These are phyloP conservation scores for Scelioninae gen. 1 DNA, from an alignment of 2,888 invertebrate species.

Conservation along the genomic window DNA sequence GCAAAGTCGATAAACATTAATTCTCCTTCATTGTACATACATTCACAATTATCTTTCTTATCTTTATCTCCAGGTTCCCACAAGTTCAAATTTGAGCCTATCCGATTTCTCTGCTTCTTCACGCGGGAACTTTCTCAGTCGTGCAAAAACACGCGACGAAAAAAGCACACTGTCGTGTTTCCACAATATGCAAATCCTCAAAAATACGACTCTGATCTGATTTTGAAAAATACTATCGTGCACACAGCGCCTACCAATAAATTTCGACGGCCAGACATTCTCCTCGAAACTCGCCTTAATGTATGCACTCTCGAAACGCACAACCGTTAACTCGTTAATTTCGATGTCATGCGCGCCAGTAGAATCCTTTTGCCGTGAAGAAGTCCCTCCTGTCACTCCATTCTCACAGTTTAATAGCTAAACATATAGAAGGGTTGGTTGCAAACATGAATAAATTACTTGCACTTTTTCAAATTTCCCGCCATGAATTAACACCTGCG, in stretches of 20 bases:
- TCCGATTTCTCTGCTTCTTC: slow-evolving; percentile 23
- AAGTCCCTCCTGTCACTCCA: slow-evolving; percentile 23
- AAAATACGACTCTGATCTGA: slow-evolving; percentile 33
- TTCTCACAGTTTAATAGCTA: slow-evolving; percentile 29
- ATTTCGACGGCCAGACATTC: slow-evolving; percentile 37
- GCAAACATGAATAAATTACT: slow-evolving; percentile 12
- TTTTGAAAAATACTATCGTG: slow-evolving; percentile 53
- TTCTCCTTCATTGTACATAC: slow-evolving; percentile 42
- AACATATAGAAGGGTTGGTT: slow-evolving; percentile 18
- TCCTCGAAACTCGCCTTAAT: slow-evolving; percentile 27
- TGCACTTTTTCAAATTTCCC: slow-evolving; percentile 14
- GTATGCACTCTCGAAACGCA: slow-evolving; percentile 55
- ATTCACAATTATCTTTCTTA: slow-evolving; percentile 30
- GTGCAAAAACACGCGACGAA: not conserved
- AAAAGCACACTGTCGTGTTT: slow-evolving; percentile 3
- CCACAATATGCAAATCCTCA: slow-evolving; percentile 14
- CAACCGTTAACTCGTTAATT: slow-evolving; percentile 68
- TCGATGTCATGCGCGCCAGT: slow-evolving; percentile 37
- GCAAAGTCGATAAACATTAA: slow-evolving; percentile 21
- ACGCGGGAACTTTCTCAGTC: slow-evolving; percentile 11
- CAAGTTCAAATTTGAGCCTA: slow-evolving; percentile 35
- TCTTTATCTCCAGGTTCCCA: slow-evolving; percentile 26
- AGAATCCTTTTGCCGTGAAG: slow-evolving; percentile 27
- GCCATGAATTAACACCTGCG: slow-evolving; percentile 21
- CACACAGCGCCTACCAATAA: slow-evolving; percentile 38